Conservation (phyloP, 2,888 invertebrate species). For the Trissolcus brochymenae region DNA sequence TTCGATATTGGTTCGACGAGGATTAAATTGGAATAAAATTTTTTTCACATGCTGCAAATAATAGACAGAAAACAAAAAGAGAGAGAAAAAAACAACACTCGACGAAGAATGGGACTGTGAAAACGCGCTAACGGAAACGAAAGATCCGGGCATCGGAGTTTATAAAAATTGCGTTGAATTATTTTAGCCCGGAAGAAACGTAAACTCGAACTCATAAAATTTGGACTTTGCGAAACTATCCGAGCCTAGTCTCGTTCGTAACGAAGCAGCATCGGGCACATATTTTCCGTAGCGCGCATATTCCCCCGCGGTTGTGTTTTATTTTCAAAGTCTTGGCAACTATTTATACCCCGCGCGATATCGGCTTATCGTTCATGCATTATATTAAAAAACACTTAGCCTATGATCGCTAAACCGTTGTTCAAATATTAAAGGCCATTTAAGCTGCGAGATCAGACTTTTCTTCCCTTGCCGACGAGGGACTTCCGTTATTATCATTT, state of each 20-base stretch:
- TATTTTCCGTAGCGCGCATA: constrained; percentile 7
- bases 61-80: not conserved
- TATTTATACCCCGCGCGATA: constrained; percentile 17
- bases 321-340: constrained; percentile 10
- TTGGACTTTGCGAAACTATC: constrained; percentile 12
- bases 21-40: too few species aligned
- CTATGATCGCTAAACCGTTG: constrained; percentile 5
- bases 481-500: constrained; percentile 2
- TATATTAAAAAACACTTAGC: constrained; percentile 11
- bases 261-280: constrained; percentile 13
- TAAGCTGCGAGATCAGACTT: not conserved
- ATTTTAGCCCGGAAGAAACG: constrained; percentile 6
- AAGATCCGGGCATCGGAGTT: constrained; percentile 4
- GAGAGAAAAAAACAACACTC: not conserved
- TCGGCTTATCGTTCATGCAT: not conserved
- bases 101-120: not conserved
- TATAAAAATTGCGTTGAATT: constrained; percentile 6
- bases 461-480: not conserved
- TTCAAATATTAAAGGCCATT: not conserved
- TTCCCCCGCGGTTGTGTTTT: constrained; percentile 6
- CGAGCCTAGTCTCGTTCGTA: constrained; percentile 6
- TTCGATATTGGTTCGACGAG: too few species aligned
- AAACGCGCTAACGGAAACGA: constrained; percentile 3
- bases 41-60: too few species aligned
- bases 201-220: constrained; percentile 11